These are phyloP conservation scores for Synergus japonicus DNA, from an alignment of 2,888 invertebrate species.

Conservation along the genomic window DNA sequence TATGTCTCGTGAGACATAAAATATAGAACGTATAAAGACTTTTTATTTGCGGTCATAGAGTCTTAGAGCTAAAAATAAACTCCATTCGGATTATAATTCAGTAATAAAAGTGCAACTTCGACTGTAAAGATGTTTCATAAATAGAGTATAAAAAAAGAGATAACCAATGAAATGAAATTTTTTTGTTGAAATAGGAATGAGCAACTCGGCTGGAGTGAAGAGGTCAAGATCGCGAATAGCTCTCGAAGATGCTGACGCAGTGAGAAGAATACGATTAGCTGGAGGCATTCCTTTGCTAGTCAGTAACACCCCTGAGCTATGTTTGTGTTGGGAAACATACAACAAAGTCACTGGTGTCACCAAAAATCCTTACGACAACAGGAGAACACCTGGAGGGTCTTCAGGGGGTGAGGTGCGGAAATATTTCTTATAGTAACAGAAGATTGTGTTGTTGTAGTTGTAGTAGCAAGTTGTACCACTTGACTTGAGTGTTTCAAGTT, in stretches of 20 bases:
- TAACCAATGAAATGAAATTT: neutral
- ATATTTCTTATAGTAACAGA: neutral
- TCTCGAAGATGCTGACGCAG: slow-evolving; percentile 83
- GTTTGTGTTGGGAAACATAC: slow-evolving; percentile 91
- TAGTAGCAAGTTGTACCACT: too few species aligned
- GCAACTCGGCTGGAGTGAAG: slow-evolving; percentile 84
- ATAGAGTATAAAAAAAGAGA: too few species aligned
- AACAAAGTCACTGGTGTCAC: slow-evolving; percentile 89
- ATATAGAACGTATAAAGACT: too few species aligned
- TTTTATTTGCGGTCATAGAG: too few species aligned
- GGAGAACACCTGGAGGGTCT: slow-evolving; percentile 89
- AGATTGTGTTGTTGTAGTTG: neutral
- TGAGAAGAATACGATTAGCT: slow-evolving; percentile 82
- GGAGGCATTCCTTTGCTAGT: slow-evolving; percentile 90
- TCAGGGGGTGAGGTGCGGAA: slow-evolving; percentile 89
- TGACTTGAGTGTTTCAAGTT: too few species aligned
- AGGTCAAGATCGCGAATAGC: slow-evolving; percentile 78
- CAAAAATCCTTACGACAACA: slow-evolving; percentile 89
- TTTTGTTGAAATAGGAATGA: slow-evolving; percentile 79
- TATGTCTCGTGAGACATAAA: too few species aligned
- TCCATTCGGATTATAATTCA: too few species aligned
- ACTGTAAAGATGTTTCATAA: too few species aligned
- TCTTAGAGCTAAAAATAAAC: too few species aligned
- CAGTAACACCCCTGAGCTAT: slow-evolving; percentile 92
- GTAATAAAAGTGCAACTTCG: too few species aligned